Evolutionary conservation across 2,113 vertebrate genomes (phyloP).

Genomic region (Sander vitreus): DNA sequence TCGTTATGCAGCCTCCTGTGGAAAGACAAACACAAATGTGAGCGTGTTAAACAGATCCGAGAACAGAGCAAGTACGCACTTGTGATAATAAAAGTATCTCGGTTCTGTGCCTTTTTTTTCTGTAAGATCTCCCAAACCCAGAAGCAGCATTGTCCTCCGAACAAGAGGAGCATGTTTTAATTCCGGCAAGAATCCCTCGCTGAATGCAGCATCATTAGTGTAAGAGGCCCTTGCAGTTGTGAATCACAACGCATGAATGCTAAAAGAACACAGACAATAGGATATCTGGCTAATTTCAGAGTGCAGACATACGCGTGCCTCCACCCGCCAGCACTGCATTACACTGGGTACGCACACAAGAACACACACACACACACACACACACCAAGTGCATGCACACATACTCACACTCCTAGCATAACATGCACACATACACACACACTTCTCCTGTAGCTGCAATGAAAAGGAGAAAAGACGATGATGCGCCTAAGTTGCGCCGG

Average conservation of each 20-base stretch:
- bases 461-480: conserved; percentile 69
- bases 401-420: conserved; percentile 25
- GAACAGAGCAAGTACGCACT: conserved; percentile 27
- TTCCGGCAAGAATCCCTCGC: conserved; percentile 69
- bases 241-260: conserved; percentile 82
- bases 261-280: conserved; percentile 80
- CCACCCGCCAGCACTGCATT: conserved; percentile 74
- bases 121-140: conserved; percentile 64
- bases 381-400: conserved; percentile 4
- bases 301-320: conserved; percentile 77
- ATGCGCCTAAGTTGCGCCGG: conserved; percentile 72
- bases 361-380: conserved; percentile 20
- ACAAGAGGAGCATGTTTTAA: conserved; percentile 76
- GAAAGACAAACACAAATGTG: conserved; percentile 68
- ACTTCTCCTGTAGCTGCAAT: conserved; percentile 66
- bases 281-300: conserved; percentile 83
- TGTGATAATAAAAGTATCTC: conserved; percentile 56
- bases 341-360: conserved; percentile 54
- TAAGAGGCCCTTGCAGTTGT: conserved; percentile 77
- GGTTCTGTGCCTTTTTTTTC: conserved; percentile 22
- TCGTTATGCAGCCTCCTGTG: conserved; percentile 95
- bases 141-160: conserved; percentile 67
- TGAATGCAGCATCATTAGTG: conserved; percentile 78
- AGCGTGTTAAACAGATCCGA: conserved; percentile 34
- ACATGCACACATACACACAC: conserved; percentile 46